Base-by-base conservation (phyloP, 2,888 invertebrate genomes). In the Conomelus anceps region DNA sequence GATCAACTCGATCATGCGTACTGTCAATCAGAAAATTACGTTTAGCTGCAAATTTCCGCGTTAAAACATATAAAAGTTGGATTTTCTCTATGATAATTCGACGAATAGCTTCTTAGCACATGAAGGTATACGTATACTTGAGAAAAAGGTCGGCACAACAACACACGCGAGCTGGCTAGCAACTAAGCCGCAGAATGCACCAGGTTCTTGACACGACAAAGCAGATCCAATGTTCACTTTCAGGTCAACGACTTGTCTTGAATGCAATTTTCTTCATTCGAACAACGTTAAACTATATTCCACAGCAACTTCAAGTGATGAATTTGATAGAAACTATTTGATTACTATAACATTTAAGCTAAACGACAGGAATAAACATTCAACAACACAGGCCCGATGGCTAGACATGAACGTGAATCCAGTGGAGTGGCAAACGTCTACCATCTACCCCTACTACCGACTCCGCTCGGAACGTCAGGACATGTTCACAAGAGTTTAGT, bases 131-230 rank as follows among this genome's bases (percentile, higher is more conserved):
- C n/a, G n/a, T n/a, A 63, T 63, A 63, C 63, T 63, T 63, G 63
- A 63, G 63, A n/a, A n/a, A n/a, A 63, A n/a, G 63, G 63, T 63
- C 63, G 63, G 63, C 63, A 63, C 63, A 63, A 63, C 63, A 63
- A 63, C 63, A 63, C 63, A 63, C 63, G 63, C 63, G 63, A 63
- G 63, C 63, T 63, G 63, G 63, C 63, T 63, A n/a, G 63, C 63
- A 63, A 63, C 63, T 63, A 63, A 63, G 63, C 63, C 63, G 63
- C 63, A 63, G 63, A 63, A 63, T 63, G 63, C 63, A 63, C 86
- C 86, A 23, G 86, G 29, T 86, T 86, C 86, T 29, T 23, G 86
- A 86, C 86, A 29, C 86, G 26, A 86, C 86, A 86, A 86, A 86
- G 86, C 86, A 23, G 29, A 86, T 24, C 23, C 86, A 24, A 86